Base-by-base conservation (phyloP, 1,140 invertebrate species). In the Gonatopus flavifemur region DNA sequence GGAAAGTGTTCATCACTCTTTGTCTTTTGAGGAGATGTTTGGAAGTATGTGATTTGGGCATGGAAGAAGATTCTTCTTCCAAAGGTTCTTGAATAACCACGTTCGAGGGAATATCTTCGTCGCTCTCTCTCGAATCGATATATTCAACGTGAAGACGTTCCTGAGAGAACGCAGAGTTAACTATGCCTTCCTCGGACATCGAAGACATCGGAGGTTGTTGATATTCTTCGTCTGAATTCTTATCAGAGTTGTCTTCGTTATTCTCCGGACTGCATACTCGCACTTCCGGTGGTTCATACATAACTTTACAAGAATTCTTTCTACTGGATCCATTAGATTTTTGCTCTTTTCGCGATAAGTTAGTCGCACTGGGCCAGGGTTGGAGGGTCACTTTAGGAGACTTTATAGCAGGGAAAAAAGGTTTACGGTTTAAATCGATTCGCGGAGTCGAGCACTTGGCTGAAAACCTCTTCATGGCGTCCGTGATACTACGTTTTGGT, bases 321-420 rank as follows among this genome's bases (percentile, higher is more conserved):
- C 13, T 48, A 18, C 8, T 38, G 32, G 13, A 30, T 25, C 13
- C 42, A 32, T 18, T 40, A 30, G 16, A 33, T 18, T 50, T 51
- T 55, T 36, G 30, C 35, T 6, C 40, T 10, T 10, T 53, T 32
- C 1, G 40, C 31, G 35, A 43, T 1, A 78, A 57, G 44, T 69
- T 75, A 0, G 68, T 71, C 3, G 70, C 63, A 44, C 74, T 76
- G 0, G 74, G 64, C 70, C 69, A 74, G 12, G 71, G 69, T n/a
- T 65, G 65, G 3, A 74, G 33, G 38, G 56, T 57, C 5, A 69
- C 38, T 32, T 57, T 69, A 0, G 62, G 41, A 0, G 59, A 24
- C 35, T 66, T 76, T 0, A 55, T 41, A 3, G 57, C 0, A 0
- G 58, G 41, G 35, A 72, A 64, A 21, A 77, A 75, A 10, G 71